Percentiles rank a stretch among this genome's conserved stretches.
phyloP scores from a whole-genome alignment of 2,888 invertebrate genomes.

The Lingula anatina region DNA sequence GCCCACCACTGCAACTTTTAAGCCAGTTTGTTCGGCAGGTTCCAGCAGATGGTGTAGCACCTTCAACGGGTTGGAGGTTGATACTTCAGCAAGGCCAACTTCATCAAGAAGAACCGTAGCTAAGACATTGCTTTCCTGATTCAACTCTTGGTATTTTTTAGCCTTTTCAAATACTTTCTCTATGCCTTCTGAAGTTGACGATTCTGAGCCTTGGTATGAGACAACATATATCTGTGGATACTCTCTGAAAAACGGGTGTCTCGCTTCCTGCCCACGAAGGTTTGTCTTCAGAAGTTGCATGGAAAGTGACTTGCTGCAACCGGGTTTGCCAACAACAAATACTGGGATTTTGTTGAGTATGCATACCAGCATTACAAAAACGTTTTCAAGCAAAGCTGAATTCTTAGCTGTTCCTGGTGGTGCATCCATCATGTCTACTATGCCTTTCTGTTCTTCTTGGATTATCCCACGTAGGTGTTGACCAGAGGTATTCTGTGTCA shows the following conservation, averaged over 20 bases:
- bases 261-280: slow-evolving; percentile 24
- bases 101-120: slow-evolving; percentile 34
- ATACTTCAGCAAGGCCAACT: slow-evolving; percentile 32
- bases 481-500: slow-evolving; percentile 1
- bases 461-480: slow-evolving; percentile 12
- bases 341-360: slow-evolving; percentile 25
- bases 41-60: slow-evolving; percentile 29
- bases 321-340: slow-evolving; percentile 30
- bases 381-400: slow-evolving; percentile 25
- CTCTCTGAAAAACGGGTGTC: slow-evolving; percentile 17
- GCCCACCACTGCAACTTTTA: slow-evolving; percentile 30
- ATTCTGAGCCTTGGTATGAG: slow-evolving; percentile 28
- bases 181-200: slow-evolving; percentile 31
- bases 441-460: slow-evolving; percentile 17
- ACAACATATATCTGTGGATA: slow-evolving; percentile 24
- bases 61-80: slow-evolving; percentile 30
- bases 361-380: slow-evolving; percentile 25
- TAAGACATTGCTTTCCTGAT: slow-evolving; percentile 15
- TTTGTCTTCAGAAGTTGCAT: slow-evolving; percentile 25
- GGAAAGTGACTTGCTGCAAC: slow-evolving; percentile 29
- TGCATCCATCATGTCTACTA: slow-evolving; percentile 21
- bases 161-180: slow-evolving; percentile 29
- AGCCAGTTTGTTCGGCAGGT: slow-evolving; percentile 15
- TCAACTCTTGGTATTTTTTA: slow-evolving; percentile 18
- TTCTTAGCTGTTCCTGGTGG: slow-evolving; percentile 24